Evolutionary conservation across 2,888 invertebrate species (phyloP).

Genomic region (Conus canariensis): DNA sequence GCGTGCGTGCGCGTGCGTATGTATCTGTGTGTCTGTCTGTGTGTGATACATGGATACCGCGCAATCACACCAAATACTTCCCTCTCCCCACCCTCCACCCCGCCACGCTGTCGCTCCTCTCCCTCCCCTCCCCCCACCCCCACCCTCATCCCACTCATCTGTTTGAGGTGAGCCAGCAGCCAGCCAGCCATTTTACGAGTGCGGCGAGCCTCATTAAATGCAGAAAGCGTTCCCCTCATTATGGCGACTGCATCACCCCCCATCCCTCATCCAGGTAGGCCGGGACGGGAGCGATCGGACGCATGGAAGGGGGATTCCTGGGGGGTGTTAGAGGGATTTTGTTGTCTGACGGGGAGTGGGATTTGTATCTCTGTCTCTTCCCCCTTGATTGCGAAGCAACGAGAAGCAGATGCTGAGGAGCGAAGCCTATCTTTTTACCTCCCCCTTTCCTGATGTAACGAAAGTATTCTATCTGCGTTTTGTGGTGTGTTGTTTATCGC

Average conservation of each 20-base stretch:
- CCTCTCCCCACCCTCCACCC: too few relatives aligned
- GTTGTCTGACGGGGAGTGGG: background rate
- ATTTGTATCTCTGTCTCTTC: slow-evolving; percentile 12
- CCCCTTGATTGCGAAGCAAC: slow-evolving; percentile 5
- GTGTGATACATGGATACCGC: background rate
- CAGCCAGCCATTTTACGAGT: background rate
- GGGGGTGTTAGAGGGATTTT: slow-evolving; percentile 30
- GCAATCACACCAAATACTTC: too few relatives aligned
- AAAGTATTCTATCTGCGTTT: background rate
- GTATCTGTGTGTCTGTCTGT: slow-evolving; percentile 36
- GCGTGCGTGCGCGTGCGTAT: background rate
- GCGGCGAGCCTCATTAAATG: background rate
- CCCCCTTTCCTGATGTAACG: background rate
- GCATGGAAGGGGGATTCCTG: background rate
- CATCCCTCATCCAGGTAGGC: background rate
- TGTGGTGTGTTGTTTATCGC: background rate
- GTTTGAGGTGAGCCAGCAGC: too few relatives aligned
- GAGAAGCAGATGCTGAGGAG: slow-evolving; percentile 22
- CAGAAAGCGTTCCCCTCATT: background rate
- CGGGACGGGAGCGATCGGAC: too few relatives aligned
- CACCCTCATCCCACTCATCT: background rate
- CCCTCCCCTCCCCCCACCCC: too few relatives aligned
- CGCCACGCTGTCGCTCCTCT: too few relatives aligned
- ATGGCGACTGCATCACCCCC: background rate
- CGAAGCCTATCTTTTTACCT: background rate